phyloP scores from a whole-genome alignment of 92 coral and sea anemone genomes.

The Epizoanthus ramosus region DNA sequence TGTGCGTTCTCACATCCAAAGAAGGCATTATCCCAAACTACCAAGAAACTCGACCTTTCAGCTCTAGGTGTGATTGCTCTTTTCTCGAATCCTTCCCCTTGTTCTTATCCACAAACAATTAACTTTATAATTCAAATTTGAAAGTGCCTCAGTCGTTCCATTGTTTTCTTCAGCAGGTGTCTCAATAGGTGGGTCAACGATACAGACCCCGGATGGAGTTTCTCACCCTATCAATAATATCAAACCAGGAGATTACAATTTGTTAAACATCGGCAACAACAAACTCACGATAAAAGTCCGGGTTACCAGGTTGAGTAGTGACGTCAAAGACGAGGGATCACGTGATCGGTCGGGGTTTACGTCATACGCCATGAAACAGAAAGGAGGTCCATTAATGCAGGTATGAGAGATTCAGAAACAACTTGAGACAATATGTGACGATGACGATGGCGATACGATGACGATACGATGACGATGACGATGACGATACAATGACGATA shows the following conservation, averaged over 20 bases:
- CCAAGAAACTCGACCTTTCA: too few species aligned
- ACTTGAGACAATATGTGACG: too few species aligned
- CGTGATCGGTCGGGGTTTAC: constrained; percentile 6
- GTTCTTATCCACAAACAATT: too few species aligned
- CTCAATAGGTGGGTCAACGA: background rate
- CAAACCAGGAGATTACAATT: background rate
- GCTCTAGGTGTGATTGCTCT: too few species aligned
- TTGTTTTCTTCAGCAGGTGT: background rate
- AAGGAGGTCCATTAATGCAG: background rate
- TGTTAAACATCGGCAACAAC: background rate
- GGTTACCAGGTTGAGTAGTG: background rate
- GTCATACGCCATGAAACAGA: constrained; percentile 20
- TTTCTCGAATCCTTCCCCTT: too few species aligned
- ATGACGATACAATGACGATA: too few species aligned
- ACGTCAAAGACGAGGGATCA: background rate
- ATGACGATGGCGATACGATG: too few species aligned
- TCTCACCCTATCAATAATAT: background rate
- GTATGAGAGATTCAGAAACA: background rate
- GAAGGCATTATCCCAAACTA: too few species aligned
- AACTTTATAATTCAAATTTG: too few species aligned
- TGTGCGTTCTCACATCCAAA: too few species aligned
- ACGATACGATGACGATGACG: too few species aligned
- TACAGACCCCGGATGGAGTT: background rate
- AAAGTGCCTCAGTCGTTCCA: background rate
- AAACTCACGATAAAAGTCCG: background rate